phyloP scores from a whole-genome alignment of 1,140 invertebrate genomes.

The Leptopilina clavipes region DNA sequence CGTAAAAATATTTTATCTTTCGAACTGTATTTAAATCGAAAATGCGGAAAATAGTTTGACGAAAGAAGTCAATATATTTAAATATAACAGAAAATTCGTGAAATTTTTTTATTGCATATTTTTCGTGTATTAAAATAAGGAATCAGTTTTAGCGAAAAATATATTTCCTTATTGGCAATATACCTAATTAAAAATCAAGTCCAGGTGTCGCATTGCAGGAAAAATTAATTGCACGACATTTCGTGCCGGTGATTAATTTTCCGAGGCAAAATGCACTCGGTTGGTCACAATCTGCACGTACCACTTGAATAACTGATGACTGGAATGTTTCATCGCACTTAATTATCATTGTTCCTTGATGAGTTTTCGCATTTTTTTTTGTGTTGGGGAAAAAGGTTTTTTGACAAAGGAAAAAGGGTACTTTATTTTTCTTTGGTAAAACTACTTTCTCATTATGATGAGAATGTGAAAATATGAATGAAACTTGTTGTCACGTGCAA shows the following conservation, averaged over 20 bases:
- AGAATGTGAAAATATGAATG: neutral
- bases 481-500: constrained; percentile 5
- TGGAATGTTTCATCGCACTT: neutral
- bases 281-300: neutral
- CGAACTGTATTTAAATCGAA: neutral
- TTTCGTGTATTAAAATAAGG: no score
- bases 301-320: constrained; percentile 10
- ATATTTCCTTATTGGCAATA: constrained; percentile 13
- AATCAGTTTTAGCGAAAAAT: no score
- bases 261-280: neutral
- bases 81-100: no score
- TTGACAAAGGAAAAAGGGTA: no score
- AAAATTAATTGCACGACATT: constrained; percentile 4
- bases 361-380: neutral
- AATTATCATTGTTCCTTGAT: neutral
- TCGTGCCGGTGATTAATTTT: neutral
- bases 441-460: no score
- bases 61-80: no score
- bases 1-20: neutral
- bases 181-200: constrained; percentile 28
- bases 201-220: constrained; percentile 17
- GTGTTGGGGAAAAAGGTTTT: no score
- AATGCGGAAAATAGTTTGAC: neutral
- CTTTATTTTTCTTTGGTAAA: neutral
- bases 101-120: no score